Conservation (phyloP, 2,888 invertebrate species). For the Ectropis crepuscularia region DNA sequence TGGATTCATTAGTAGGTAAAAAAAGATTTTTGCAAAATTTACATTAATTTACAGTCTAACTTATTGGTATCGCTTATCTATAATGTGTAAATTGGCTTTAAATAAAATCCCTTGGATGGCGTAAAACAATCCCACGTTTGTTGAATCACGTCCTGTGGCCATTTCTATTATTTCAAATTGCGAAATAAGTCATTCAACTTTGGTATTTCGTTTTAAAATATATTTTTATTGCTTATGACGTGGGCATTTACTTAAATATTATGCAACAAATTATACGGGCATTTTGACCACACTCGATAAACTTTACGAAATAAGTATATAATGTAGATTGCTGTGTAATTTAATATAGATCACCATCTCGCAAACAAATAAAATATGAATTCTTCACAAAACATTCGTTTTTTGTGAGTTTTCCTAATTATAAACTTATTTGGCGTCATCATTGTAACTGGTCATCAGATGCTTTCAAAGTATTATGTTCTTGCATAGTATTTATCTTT, state of each 20-base stretch:
- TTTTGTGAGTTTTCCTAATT: too few relatives aligned
- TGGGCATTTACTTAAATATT: constrained; percentile 1
- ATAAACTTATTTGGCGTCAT: too few relatives aligned
- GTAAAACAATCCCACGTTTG: constrained; percentile 59
- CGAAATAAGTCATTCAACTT: constrained; percentile 26
- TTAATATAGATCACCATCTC: background rate
- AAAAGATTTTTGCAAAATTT: too few relatives aligned
- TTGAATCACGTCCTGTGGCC: constrained; percentile 67
- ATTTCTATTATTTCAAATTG: constrained; percentile 29
- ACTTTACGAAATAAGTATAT: background rate
- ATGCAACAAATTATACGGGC: constrained; percentile 1
- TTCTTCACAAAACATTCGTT: too few relatives aligned
- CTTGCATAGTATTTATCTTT: too few relatives aligned
- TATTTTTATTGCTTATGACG: background rate
- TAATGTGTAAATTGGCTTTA: constrained; percentile 10
- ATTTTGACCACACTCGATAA: background rate
- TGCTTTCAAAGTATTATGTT: too few relatives aligned
- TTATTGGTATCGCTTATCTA: background rate
- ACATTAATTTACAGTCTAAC: background rate
- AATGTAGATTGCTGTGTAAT: background rate
- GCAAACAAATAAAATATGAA: too few relatives aligned
- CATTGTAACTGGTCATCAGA: too few relatives aligned
- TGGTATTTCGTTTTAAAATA: constrained; percentile 15
- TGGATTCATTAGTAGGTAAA: too few relatives aligned
- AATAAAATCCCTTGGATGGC: constrained; percentile 59